These are phyloP conservation scores for Philonicus albiceps DNA, from an alignment of 2,888 invertebrate genomes.

Conservation along the genomic window DNA sequence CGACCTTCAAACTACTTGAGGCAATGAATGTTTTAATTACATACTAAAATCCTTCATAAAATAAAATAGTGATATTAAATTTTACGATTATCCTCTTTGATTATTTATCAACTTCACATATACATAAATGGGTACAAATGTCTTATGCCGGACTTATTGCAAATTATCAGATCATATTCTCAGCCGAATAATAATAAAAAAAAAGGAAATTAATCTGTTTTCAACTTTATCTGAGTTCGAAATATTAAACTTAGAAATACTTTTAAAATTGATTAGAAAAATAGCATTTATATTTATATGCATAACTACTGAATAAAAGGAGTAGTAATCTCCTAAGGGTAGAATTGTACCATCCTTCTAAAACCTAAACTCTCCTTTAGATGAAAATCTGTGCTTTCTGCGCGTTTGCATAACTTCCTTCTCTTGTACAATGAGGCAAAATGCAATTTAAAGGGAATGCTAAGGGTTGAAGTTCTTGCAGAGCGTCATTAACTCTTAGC, in stretches of 20 bases:
- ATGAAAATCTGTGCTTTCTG: neutral
- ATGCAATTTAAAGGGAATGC: slow-evolving; percentile 21
- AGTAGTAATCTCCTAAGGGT: neutral
- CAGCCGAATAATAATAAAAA: neutral
- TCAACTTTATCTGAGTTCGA: neutral
- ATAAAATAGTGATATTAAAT: neutral
- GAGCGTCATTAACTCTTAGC: slow-evolving; percentile 28
- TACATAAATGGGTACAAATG: neutral
- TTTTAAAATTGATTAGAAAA: neutral
- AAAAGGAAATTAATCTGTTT: neutral
- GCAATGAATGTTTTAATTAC: neutral
- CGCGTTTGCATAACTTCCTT: neutral
- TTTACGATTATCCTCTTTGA: neutral
- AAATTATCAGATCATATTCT: neutral
- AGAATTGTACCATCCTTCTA: neutral
- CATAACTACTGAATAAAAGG: neutral
- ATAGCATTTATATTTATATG: neutral
- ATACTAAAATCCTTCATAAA: neutral
- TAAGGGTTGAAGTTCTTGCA: neutral
- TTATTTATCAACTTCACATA: no score
- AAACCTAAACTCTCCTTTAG: neutral
- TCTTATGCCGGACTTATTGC: neutral
- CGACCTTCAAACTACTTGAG: neutral
- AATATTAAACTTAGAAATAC: neutral
- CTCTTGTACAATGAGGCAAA: neutral